Percentiles rank a stretch among this genome's conserved stretches.
These are phyloP conservation scores for Rhincodon typus DNA, from an alignment of 2,797 vertebrate genomes.

Conservation along the genomic window DNA sequence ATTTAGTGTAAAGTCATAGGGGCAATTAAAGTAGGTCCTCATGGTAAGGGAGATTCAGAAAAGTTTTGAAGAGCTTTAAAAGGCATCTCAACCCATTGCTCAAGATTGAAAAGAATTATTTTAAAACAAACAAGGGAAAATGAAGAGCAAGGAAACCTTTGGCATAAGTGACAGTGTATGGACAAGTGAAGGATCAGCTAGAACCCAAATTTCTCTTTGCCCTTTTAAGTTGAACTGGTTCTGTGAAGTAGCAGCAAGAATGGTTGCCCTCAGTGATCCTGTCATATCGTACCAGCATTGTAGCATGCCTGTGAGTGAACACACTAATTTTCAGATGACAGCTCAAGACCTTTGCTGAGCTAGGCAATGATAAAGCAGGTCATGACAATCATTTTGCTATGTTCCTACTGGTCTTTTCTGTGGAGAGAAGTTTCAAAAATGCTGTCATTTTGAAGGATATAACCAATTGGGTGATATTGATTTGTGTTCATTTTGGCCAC, in stretches of 20 bases:
- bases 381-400: background rate
- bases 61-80: background rate
- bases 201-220: background rate
- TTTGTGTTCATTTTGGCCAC: background rate
- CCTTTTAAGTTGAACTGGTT: background rate
- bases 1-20: background rate
- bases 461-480: background rate
- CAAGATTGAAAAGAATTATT: background rate
- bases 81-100: background rate
- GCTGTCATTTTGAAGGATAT: background rate
- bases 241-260: background rate
- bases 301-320: background rate
- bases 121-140: background rate
- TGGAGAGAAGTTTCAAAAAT: background rate
- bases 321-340: background rate
- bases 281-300: background rate
- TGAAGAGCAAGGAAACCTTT: background rate
- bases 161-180: background rate
- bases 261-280: background rate
- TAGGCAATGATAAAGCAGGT: background rate
- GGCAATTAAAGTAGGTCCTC: background rate
- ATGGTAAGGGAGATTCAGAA: background rate
- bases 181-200: background rate
- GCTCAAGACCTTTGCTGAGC: background rate
- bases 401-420: background rate